Evolutionary conservation across 1,140 invertebrate species (phyloP).

Genomic region (Octopus sinensis): DNA sequence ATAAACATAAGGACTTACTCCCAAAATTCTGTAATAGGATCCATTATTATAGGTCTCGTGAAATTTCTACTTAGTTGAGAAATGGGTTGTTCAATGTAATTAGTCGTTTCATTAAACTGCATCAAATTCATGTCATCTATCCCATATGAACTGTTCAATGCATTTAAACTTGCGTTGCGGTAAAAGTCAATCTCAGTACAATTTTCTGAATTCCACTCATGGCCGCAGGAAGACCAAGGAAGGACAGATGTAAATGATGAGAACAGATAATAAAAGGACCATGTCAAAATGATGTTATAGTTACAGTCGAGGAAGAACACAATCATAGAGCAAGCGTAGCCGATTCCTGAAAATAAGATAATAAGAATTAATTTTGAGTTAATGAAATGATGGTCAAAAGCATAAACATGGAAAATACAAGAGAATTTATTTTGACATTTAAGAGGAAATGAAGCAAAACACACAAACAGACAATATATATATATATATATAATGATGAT

Average conservation of each 20-base stretch:
- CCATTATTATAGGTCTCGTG: slow-evolving; percentile 19
- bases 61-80: background rate
- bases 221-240: slow-evolving; percentile 57
- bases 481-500: no score
- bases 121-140: no score
- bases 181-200: slow-evolving; percentile 28
- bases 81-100: no score
- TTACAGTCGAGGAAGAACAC: slow-evolving; percentile 51
- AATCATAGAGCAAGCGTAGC: slow-evolving; percentile 45
- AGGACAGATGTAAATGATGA: slow-evolving; percentile 51
- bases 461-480: no score
- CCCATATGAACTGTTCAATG: background rate
- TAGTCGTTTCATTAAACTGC: no score
- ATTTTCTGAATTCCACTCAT: slow-evolving; percentile 56
- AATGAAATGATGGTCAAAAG: no score
- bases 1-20: slow-evolving; percentile 38
- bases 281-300: slow-evolving; percentile 55
- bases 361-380: no score
- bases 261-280: slow-evolving; percentile 55
- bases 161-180: background rate
- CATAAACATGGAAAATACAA: no score
- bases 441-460: no score
- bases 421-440: no score
- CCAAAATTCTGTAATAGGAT: slow-evolving; percentile 53
- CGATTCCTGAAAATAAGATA: slow-evolving; percentile 40